A percentile compares a stretch with the other conserved stretches of the same genome.
phyloP scores from a whole-genome alignment of 2,888 invertebrate genomes.

The Mesorhabditis spiculigera region DNA sequence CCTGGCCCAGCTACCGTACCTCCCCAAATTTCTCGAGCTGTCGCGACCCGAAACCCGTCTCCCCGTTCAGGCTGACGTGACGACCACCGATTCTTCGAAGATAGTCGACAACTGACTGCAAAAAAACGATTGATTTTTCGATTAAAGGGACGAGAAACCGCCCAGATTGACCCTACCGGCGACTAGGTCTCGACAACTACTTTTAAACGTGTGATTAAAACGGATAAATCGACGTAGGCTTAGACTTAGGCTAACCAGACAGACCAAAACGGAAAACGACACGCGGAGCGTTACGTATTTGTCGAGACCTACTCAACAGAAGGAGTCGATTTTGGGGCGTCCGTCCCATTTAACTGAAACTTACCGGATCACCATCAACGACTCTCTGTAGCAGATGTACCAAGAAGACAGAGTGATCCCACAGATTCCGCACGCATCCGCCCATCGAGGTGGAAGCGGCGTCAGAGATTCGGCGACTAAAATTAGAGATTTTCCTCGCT shows the following conservation, averaged over 20 bases:
- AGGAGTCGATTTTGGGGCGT: not conserved
- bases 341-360: not conserved
- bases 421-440: not conserved
- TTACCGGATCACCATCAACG: not conserved
- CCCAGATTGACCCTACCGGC: not conserved
- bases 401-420: not conserved
- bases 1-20: not conserved
- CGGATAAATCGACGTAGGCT: no score
- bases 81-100: conserved; percentile 34
- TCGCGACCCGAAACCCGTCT: conserved; percentile 24
- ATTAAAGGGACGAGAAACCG: not conserved
- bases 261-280: no score
- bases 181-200: not conserved
- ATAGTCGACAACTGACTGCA: conserved; percentile 13
- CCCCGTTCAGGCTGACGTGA: conserved; percentile 26
- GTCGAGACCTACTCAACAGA: not conserved
- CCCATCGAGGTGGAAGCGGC: not conserved
- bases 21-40: conserved; percentile 37
- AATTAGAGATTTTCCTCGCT: not conserved
- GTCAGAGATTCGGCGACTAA: not conserved
- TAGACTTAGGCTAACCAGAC: no score
- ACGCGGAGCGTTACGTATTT: no score
- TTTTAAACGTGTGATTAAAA: no score
- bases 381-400: not conserved
- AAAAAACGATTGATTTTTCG: not conserved